Percentiles rank a stretch among this genome's conserved stretches.
Evolutionary conservation across 2,113 vertebrate species (phyloP).

Genomic region (Oreotrochilus melanogaster): DNA sequence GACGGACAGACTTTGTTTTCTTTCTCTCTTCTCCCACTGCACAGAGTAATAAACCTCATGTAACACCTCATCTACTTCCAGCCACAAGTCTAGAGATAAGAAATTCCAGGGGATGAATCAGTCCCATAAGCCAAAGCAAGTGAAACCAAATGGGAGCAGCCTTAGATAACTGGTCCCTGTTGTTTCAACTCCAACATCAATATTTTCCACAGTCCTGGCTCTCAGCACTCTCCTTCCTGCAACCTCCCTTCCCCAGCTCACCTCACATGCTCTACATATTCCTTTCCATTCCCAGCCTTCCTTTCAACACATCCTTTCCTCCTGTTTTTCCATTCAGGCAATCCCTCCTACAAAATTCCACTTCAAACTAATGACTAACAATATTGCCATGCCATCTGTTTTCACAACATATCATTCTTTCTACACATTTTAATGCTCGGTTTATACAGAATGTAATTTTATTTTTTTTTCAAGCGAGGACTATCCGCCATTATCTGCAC

Average conservation of each 20-base stretch:
- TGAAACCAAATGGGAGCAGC: conserved; percentile 36
- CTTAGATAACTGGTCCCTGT: conserved; percentile 20
- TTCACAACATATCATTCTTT: conserved; percentile 30
- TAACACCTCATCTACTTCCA: conserved; percentile 14
- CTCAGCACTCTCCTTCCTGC: not conserved
- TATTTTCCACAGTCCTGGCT: not conserved
- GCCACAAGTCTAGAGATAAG: not conserved
- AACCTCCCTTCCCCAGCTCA: not conserved
- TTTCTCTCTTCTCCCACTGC: conserved; percentile 23
- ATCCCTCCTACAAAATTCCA: conserved; percentile 60
- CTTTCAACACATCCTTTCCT: conserved; percentile 42
- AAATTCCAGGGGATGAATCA: conserved; percentile 33
- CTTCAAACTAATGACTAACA: conserved; percentile 53
- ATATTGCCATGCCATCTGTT: conserved; percentile 54
- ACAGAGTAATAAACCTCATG: conserved; percentile 11
- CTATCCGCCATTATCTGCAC: conserved; percentile 1
- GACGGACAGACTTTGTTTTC: not conserved
- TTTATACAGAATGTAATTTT: not conserved
- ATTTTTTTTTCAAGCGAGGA: not conserved
- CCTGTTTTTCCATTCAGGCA: conserved; percentile 41
- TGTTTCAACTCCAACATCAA: not conserved
- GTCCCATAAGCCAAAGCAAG: conserved; percentile 1
- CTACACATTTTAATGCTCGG: not conserved
- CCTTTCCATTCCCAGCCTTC: not conserved
- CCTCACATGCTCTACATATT: conserved; percentile 36